Conservation (phyloP, 2,888 invertebrate species). For the Drosophila merina region DNA sequence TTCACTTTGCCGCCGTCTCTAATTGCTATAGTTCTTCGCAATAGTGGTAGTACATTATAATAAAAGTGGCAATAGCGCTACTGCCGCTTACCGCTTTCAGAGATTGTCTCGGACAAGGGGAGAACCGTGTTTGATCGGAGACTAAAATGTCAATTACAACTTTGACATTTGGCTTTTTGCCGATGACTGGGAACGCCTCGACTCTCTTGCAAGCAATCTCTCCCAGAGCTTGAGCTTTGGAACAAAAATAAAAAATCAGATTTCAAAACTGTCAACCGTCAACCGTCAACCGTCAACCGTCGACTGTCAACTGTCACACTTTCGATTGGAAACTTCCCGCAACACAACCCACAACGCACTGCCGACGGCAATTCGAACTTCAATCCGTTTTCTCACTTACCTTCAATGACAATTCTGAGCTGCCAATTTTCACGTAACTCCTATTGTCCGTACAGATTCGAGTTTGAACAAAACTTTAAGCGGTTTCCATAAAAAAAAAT, state of each 20-base stretch:
- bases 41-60: conserved; percentile 8
- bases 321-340: too few relatives aligned
- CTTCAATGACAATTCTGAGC: not conserved
- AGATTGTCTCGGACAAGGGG: not conserved
- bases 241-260: too few relatives aligned
- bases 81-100: not conserved
- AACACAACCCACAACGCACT: not conserved
- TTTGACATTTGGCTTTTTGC: conserved; percentile 36
- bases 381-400: not conserved
- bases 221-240: too few relatives aligned
- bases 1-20: conserved; percentile 29
- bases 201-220: too few relatives aligned
- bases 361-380: not conserved
- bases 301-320: too few relatives aligned
- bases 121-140: conserved; percentile 16
- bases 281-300: too few relatives aligned
- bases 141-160: conserved; percentile 42
- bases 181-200: not conserved
- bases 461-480: too few relatives aligned
- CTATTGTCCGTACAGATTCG: too few relatives aligned
- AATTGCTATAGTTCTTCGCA: conserved; percentile 44
- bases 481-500: conserved; percentile 1
- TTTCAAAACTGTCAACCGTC: too few relatives aligned
- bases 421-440: not conserved
- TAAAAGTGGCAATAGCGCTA: conserved; percentile 1